Base-by-base conservation (phyloP, 2,797 vertebrate genomes). In the Periparus ater region DNA sequence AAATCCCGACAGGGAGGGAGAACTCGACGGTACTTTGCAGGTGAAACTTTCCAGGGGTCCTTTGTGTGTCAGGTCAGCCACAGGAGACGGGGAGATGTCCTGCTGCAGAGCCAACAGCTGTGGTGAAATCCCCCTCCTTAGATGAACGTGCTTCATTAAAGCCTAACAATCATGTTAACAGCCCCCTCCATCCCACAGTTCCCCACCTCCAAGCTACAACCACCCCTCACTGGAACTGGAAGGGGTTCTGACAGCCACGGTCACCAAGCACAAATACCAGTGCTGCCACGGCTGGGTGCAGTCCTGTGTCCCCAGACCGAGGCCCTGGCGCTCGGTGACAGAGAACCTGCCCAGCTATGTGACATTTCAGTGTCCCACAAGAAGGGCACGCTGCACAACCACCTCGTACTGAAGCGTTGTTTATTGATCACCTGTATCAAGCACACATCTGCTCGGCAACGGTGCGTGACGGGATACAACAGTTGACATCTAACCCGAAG, bases 341-440 rank as follows among this genome's bases (percentile, higher is more conserved):
- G 7, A 44, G n/a, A 55, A 30, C 15, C 14, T 3, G 16, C 50
- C 21, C 51, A 23, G 67, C 44, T 7, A 2, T 0, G 0, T 4
- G 10, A 58, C 17, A 1, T 27, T 38, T 55, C 48, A 23, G 6
- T 8, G 40, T 36, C 68, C 63, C 80, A 12, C 12, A 29, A 71
- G 25, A 73, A 80, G 16, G 42, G 7, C 40, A n/a, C 1, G 2
- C 25, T 1, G 48, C 30, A 42, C 32, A 38, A 14, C 6, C 2
- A 8, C 21, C 8, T 53, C 0, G 5, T 93, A 76, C 89, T 81
- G 96, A 95, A 97, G 97, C 91, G 91, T 97, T 55, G 15, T 98
- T 98, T 96, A 95, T 96, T 96, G 38, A 95, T 96, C 96, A 89
- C 67, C 94, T 88, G 91, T 85, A 94, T 89, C 91, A 94, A 96